Evolutionary conservation across 1,140 invertebrate species (phyloP).

Genomic region (Bathynomus jamesi): DNA sequence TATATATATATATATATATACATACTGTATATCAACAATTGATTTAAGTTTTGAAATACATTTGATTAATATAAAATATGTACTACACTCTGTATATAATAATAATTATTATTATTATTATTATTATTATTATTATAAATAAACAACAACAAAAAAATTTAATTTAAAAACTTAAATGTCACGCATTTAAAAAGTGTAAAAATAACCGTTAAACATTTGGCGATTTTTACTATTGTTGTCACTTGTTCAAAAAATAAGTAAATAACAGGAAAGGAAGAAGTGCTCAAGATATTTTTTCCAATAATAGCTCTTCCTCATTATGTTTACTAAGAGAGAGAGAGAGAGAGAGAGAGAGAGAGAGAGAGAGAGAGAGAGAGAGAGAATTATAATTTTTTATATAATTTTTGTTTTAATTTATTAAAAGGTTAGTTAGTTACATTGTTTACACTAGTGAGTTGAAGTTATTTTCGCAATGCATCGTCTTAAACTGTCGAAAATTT

Average conservation of each 20-base stretch:
- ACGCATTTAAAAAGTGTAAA: too few species aligned
- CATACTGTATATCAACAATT: not conserved
- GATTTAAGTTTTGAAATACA: not conserved
- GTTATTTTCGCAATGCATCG: too few species aligned
- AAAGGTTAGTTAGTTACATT: too few species aligned
- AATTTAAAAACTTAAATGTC: too few species aligned
- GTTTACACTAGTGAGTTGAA: too few species aligned
- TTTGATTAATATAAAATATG: not conserved
- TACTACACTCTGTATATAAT: not conserved
- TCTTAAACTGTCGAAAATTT: too few species aligned
- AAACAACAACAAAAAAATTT: too few species aligned
- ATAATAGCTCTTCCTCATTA: too few species aligned
- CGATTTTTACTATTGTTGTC: too few species aligned
- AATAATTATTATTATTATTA: not conserved
- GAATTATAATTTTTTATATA: not conserved
- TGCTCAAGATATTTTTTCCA: too few species aligned
- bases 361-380: not conserved
- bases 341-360: not conserved
- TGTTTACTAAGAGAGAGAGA: not conserved
- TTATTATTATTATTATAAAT: not conserved
- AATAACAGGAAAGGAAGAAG: not conserved
- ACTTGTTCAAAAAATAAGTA: too few species aligned
- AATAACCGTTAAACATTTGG: too few species aligned
- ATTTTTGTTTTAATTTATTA: not conserved
- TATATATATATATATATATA: not conserved